Evolutionary conservation across 2,888 invertebrate species (phyloP).

Genomic region (Alviniconcha strummeri): DNA sequence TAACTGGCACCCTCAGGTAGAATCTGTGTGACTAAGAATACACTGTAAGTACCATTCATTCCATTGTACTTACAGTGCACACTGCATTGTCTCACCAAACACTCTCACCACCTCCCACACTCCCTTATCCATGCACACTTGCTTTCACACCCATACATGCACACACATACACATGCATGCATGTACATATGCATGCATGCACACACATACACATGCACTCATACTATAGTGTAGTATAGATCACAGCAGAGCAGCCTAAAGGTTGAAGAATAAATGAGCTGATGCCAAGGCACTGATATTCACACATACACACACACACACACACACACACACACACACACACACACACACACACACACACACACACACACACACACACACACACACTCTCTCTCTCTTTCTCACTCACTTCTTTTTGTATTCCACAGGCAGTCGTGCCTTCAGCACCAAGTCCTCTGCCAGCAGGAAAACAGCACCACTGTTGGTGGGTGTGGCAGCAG

Average conservation of each 20-base stretch:
- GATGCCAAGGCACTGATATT: neutral
- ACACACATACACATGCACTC: neutral
- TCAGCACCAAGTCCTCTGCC: constrained; percentile 25
- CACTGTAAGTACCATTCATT: too few relatives aligned
- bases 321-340: neutral
- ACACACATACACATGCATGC: neutral
- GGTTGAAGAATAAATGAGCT: too few relatives aligned
- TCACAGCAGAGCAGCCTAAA: neutral
- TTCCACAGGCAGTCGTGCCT: constrained; percentile 19
- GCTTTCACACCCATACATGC: neutral
- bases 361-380: neutral
- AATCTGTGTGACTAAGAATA: too few relatives aligned
- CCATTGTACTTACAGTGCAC: too few relatives aligned
- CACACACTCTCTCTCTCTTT: neutral
- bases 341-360: constrained; percentile 1
- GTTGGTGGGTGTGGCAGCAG: constrained; percentile 34
- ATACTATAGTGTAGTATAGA: neutral
- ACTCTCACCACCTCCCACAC: too few relatives aligned
- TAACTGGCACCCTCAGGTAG: too few relatives aligned
- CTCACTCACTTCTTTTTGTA: neutral
- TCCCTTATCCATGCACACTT: too few relatives aligned
- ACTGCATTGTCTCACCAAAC: too few relatives aligned
- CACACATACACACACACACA: constrained; percentile 17
- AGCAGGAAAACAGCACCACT: constrained; percentile 17
- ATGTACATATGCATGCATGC: neutral